Base-by-base conservation (phyloP, 2,797 vertebrate genomes). In the Myripristis murdjan region DNA sequence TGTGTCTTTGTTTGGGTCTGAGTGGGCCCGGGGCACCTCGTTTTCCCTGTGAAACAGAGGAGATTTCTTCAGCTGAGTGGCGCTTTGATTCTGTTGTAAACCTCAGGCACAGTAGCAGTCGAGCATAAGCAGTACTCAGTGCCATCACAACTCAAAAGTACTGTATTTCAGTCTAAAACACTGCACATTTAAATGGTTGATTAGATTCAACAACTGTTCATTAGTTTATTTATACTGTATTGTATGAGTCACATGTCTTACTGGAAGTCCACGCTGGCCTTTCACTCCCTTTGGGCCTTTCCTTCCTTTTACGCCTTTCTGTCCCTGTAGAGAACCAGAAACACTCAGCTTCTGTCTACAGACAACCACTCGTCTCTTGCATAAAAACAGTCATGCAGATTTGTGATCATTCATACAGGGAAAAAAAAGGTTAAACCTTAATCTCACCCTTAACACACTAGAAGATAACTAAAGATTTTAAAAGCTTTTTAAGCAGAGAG, bases 211-310 rank as follows among this genome's bases (percentile, higher is more conserved):
- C 4, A 14, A 26, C 20, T 26, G 14, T 24, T 15, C 0, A n/a
- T 68, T 15, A 23, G 2, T 53, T 68, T 2, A 9, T 9, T 49
- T 62, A n/a, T n/a, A n/a, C n/a, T n/a, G 5, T 52, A 55, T 9
- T 48, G 51, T 14, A 2, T 46, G 10, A 55, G 11, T 1, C 51
- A 51, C 33, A 51, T 28, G 44, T 73, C 87, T 86, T 93, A 95
- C 95, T 76, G 77, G 90, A 68, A 67, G 72, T 69, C 95, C 94
- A 48, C 24, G 78, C 1, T 39, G 79, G 44, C 94, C 95, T 64
- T 92, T 93, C 26, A 83, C 26, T 51, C 94, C 94, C 84, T 94
- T 92, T 57, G 70, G 56, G 80, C 84, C 89, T 73, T 41, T 78
- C 3, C 0, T 35, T 0, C 91, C 92, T 56, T 59, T 59, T 46